A percentile compares a stretch with the other conserved stretches of the same genome.
These are phyloP conservation scores for Doryteuthis pealeii DNA, from an alignment of 1,140 invertebrate species.

Conservation along the genomic window DNA sequence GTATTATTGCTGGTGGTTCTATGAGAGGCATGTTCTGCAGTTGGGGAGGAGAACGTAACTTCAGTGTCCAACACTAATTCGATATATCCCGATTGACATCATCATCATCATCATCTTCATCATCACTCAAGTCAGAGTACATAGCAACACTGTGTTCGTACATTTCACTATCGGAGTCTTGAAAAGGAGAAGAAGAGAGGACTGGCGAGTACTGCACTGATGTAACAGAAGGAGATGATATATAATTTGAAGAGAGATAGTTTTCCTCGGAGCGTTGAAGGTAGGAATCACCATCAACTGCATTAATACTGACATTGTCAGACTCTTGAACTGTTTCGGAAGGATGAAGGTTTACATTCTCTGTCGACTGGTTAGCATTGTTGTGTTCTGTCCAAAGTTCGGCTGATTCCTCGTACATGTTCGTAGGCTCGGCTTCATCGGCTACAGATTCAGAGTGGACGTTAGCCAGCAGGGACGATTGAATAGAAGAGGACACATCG, in stretches of 20 bases:
- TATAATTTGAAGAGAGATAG: not conserved
- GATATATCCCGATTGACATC: not conserved
- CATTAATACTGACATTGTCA: not conserved
- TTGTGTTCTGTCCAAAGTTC: not conserved
- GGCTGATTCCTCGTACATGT: not conserved
- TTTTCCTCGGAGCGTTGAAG: not conserved
- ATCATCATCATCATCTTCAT: constrained; percentile 1
- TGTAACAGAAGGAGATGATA: constrained; percentile 3
- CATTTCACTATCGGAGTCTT: not conserved
- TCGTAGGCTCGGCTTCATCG: not conserved
- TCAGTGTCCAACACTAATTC: not conserved
- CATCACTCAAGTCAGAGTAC: not conserved
- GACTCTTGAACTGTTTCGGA: not conserved
- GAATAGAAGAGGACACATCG: not conserved
- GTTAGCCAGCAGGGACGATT: not conserved
- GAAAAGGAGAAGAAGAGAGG: not conserved
- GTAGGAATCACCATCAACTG: not conserved
- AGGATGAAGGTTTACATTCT: not conserved
- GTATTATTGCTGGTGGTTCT: not conserved
- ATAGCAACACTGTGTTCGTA: not conserved
- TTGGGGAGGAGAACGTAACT: not conserved
- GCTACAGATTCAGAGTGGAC: not conserved
- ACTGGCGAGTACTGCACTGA: not conserved
- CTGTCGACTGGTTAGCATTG: not conserved
- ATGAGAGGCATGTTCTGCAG: no score